A percentile compares a stretch with the other conserved stretches of the same genome.
Evolutionary conservation across 2,888 invertebrate species (phyloP).

Genomic region (Acanthosepion pharaonis): DNA sequence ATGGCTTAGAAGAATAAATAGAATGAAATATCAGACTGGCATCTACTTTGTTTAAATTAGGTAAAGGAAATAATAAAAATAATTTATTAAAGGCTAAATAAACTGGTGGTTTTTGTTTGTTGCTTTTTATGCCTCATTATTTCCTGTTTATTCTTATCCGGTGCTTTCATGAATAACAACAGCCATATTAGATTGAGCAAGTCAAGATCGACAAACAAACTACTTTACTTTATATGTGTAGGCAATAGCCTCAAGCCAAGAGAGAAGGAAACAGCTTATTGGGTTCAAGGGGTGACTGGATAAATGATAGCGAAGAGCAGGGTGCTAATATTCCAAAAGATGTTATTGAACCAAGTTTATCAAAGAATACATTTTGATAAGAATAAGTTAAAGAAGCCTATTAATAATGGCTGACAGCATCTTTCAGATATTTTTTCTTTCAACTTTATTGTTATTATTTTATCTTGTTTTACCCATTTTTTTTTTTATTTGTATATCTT

Average conservation of each 20-base stretch:
- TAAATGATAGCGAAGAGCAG: background rate
- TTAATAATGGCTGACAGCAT: background rate
- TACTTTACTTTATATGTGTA: background rate
- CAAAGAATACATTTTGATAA: background rate
- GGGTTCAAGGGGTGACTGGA: background rate
- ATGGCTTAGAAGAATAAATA: no score
- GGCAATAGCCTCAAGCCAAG: background rate
- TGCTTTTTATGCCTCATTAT: no score
- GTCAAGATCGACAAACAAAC: background rate
- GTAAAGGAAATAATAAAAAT: no score
- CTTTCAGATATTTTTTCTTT: background rate
- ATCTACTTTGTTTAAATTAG: no score
- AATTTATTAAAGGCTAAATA: no score
- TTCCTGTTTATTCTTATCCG: no score
- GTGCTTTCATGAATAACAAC: background rate
- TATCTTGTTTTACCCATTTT: background rate
- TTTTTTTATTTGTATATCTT: background rate
- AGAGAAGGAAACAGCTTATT: constrained; percentile 15
- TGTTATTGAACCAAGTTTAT: background rate
- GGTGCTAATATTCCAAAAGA: background rate
- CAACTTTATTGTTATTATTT: background rate
- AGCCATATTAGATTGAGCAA: background rate
- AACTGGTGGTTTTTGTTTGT: no score
- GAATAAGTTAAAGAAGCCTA: background rate
- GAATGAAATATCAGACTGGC: no score